These are phyloP conservation scores for Dendropsophus ebraccatus DNA, from an alignment of 2,113 vertebrate species.

Conservation along the genomic window DNA sequence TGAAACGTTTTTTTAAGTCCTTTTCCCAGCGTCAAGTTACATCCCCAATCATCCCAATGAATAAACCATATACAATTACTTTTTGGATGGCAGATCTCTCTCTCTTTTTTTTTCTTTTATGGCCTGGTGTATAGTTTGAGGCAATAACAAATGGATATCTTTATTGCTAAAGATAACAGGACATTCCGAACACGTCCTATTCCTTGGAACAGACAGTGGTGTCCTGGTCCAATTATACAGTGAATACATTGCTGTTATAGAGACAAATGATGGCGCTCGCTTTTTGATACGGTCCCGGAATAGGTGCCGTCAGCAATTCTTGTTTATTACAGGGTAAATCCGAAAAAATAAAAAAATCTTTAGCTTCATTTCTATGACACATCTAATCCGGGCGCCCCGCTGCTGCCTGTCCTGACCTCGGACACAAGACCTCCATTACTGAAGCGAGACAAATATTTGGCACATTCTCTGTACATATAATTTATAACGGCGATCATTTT, in stretches of 20 bases:
- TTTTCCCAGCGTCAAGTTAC: background rate
- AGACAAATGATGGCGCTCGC: slow-evolving; percentile 5
- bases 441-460: slow-evolving; percentile 16
- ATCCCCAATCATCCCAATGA: background rate
- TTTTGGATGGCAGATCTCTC: background rate
- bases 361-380: slow-evolving; percentile 15
- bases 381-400: slow-evolving; percentile 15
- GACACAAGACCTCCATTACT: slow-evolving; percentile 3
- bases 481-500: background rate
- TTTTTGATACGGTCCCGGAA: slow-evolving; percentile 1
- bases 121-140: background rate
- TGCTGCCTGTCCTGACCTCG: background rate
- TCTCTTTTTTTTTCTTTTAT: too few species aligned
- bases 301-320: slow-evolving; percentile 8
- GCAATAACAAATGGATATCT: background rate
- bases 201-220: background rate
- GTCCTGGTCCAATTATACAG: slow-evolving; percentile 3
- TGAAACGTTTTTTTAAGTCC: too few species aligned
- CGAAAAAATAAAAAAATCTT: background rate
- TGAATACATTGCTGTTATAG: background rate
- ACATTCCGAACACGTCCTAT: background rate
- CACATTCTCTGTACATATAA: background rate
- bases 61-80: background rate
- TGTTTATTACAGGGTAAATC: slow-evolving; percentile 38
- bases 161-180: background rate